Evolutionary conservation across 2,113 vertebrate genomes (phyloP).

Genomic region (Alaudala cheleensis): DNA sequence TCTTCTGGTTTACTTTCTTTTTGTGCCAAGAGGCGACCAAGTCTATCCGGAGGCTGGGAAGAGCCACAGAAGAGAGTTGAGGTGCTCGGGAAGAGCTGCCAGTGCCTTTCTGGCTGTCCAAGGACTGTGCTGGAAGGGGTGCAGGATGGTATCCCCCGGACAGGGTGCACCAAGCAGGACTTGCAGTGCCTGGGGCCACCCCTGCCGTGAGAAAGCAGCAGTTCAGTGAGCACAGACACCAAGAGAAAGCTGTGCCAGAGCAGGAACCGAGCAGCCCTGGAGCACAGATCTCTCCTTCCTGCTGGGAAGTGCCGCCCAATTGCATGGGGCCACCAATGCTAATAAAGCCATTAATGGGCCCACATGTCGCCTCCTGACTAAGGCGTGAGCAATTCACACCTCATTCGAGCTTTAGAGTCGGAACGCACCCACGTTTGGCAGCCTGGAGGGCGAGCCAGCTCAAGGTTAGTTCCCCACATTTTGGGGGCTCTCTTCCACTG

Average conservation of each 20-base stretch:
- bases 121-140: not conserved
- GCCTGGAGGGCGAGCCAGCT: not conserved
- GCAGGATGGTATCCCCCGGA: not conserved
- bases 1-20: not conserved
- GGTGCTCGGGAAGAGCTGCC: not conserved
- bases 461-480: not conserved
- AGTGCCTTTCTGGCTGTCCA: rapidly evolving
- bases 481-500: not conserved
- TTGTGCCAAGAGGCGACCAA: not conserved
- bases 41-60: not conserved
- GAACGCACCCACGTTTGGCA: not conserved
- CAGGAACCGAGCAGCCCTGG: not conserved
- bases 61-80: not conserved
- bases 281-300: not conserved
- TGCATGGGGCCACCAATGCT: not conserved
- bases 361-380: not conserved
- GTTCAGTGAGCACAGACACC: not conserved
- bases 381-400: not conserved
- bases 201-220: not conserved
- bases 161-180: not conserved
- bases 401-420: not conserved
- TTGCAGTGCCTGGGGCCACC: not conserved
- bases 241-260: not conserved
- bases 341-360: not conserved
- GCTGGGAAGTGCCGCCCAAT: rapidly evolving